Evolutionary conservation across 2,888 invertebrate genomes (phyloP), one percentile per base, ranked within the genome.

Genomic region (Hypomecis atomaria): DNA sequence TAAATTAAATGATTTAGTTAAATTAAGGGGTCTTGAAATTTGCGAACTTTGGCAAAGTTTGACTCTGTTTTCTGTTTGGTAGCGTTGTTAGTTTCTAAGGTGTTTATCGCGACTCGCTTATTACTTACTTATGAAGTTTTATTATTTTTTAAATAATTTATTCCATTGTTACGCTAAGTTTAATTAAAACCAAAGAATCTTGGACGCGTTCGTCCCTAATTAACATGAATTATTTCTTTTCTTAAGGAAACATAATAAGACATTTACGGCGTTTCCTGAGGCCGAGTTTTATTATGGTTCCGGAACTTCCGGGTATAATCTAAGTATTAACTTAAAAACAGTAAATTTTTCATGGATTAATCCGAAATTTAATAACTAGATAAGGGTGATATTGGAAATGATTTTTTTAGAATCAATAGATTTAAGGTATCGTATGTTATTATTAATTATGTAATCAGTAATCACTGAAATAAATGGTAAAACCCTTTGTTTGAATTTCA

Each of bases 331-430:
- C 71, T 82, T 76, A 75, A 80, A 79, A 87, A 84, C 85, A 81
- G 85, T 89, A 89, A 64, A 84, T 86, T 88, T 88, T 87, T 88
- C 89, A 88, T 85, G 90, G 88, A 89, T 86, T 88, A 88, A 87
- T 90, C 87, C 85, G 84, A 86, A 86, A 81, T 86, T 86, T 85
- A 89, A 87, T 88, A 89, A 90, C 81, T 91, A 91, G 87, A 73
- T 91, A 92, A 92, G 92, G 80, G 87, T 89, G 90, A 91, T 91
- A 92, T 91, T 91, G 92, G 91, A 92, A 92, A 90, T 91, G 92
- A 91, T 91, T 92, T 92, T 92, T 92, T 90, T 92, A 92, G 92
- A 89, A 89, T 92, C 90, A 92, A 85, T 92, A 92, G 92, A 74
- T 73, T 66, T 92, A 92, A 92, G 92, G 78, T 90, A 90, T 88